These are phyloP conservation scores for Siniperca obscura DNA, from an alignment of 2,797 vertebrate species.

Conservation along the genomic window DNA sequence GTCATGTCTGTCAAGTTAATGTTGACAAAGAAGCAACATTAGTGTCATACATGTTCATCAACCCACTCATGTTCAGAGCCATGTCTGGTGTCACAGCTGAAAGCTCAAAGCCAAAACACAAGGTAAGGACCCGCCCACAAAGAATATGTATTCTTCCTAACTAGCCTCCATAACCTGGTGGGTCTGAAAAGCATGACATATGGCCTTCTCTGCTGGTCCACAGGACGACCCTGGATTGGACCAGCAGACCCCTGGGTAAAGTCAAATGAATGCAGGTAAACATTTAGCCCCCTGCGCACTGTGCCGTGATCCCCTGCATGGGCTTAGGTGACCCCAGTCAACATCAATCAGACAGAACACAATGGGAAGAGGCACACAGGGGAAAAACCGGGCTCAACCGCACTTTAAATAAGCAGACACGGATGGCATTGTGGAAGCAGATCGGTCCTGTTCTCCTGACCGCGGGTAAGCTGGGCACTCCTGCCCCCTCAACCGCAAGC, in stretches of 20 bases:
- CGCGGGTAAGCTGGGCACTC: slow-evolving; percentile 73
- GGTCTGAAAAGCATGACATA: slow-evolving; percentile 66
- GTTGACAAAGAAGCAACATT: slow-evolving; percentile 65
- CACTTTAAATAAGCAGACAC: slow-evolving; percentile 78
- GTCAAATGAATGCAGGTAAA: slow-evolving; percentile 85
- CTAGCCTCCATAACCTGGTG: slow-evolving; percentile 60
- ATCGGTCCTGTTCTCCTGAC: slow-evolving; percentile 62
- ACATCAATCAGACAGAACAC: slow-evolving; percentile 82
- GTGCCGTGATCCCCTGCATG: slow-evolving; percentile 73
- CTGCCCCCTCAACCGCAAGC: slow-evolving; percentile 68
- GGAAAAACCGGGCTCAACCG: slow-evolving; percentile 72
- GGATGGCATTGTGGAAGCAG: slow-evolving; percentile 74
- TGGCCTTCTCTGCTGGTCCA: slow-evolving; percentile 49
- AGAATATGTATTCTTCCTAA: slow-evolving; percentile 61
- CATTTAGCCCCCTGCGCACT: slow-evolving; percentile 80
- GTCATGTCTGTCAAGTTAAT: slow-evolving; percentile 67
- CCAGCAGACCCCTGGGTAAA: slow-evolving; percentile 75
- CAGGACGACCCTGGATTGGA: slow-evolving; percentile 35
- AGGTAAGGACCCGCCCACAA: slow-evolving; percentile 36
- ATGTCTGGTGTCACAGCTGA: slow-evolving; percentile 44
- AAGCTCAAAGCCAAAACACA: slow-evolving; percentile 42
- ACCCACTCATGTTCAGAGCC: slow-evolving; percentile 44
- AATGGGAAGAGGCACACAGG: slow-evolving; percentile 78
- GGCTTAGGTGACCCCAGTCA: slow-evolving; percentile 84
- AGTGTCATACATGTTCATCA: slow-evolving; percentile 55